Base-by-base conservation (phyloP, 2,113 vertebrate species). In the Seriola aureovittata region DNA sequence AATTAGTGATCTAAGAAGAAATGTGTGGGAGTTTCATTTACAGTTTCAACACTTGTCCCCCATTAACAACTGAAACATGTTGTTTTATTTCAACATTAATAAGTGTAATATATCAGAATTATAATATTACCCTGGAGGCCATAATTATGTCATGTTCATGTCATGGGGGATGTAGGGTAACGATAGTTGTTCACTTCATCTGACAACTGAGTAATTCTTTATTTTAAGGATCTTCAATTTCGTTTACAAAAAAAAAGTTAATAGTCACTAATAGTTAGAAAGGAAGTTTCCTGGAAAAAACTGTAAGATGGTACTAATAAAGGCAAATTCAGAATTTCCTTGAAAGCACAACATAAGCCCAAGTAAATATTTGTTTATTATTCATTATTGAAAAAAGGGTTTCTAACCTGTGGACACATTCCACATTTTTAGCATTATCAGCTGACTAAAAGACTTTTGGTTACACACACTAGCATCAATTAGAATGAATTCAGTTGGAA, bases 1-100 rank as follows among this genome's bases (percentile, higher is more conserved):
- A 74, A 55, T 77, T 80, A 80, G 70, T 21, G 55, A 73, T 67
- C 32, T n/a, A 58, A 62, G 78, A 50, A 59, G 65, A 71, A 58
- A 10, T 2, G 38, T 38, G 73, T 62, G 78, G 77, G 82, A 84
- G 65, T 69, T 64, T 57, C 21, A 58, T 1, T 25, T 23, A 54
- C 3, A n/a, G 16, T 48, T 50, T 48, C 17, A 62, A 71, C 40
- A 55, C 78, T 71, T 12, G 38, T 80, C 19, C 36, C 38, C 25
- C 36, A 58, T 79, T 71, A 55, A 59, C 44, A 65, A 52, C 32
- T 16, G 14, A 59, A 64, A 29, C 29, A 23, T 16, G 36, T 25
- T 4, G 2, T 29, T 85, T 42, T 63, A 17, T 52, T 71, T 71
- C 1, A 5, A 57, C 6, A 59, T 19, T 10, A 21, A 52, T 50